Percentiles rank a stretch among this genome's conserved stretches.
These are phyloP conservation scores for Synergus gifuensis DNA, from an alignment of 2,888 invertebrate genomes.

Conservation along the genomic window DNA sequence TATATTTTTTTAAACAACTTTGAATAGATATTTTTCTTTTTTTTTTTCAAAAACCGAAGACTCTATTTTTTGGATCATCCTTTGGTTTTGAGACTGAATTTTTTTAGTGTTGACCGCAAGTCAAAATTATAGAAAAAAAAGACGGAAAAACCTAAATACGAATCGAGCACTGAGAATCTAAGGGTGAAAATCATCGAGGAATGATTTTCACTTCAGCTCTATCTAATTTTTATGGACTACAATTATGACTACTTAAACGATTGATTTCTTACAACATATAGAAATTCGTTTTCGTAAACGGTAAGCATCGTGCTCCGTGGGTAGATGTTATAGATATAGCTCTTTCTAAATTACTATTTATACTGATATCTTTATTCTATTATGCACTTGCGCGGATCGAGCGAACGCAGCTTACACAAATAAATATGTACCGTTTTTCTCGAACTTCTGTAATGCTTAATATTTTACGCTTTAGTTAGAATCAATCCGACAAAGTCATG, in stretches of 20 bases:
- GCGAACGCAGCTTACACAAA: slow-evolving; percentile 31
- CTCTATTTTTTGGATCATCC: slow-evolving; percentile 44
- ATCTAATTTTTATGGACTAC: slow-evolving; percentile 49
- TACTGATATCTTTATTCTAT: slow-evolving; percentile 54
- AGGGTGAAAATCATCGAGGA: slow-evolving; percentile 7
- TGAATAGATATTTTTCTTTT: slow-evolving; percentile 41
- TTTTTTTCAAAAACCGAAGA: slow-evolving; percentile 52
- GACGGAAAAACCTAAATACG: not conserved
- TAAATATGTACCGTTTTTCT: slow-evolving; percentile 41
- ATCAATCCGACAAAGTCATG: slow-evolving; percentile 18
- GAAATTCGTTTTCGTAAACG: slow-evolving; percentile 56
- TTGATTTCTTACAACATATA: slow-evolving; percentile 56
- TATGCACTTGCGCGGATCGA: slow-evolving; percentile 46
- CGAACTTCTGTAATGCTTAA: slow-evolving; percentile 39
- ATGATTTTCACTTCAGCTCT: slow-evolving; percentile 29
- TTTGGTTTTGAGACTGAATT: not conserved
- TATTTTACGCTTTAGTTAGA: slow-evolving; percentile 33
- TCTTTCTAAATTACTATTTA: slow-evolving; percentile 46
- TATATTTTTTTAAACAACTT: slow-evolving; percentile 6
- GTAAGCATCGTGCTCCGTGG: slow-evolving; percentile 54
- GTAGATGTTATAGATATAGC: slow-evolving; percentile 48
- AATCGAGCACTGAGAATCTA: not conserved
- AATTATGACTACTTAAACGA: slow-evolving; percentile 54
- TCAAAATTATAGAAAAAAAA: not conserved
- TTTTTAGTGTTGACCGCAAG: not conserved